Evolutionary conservation across 2,113 vertebrate genomes (phyloP).

Genomic region (Psilopsiagon aymara): DNA sequence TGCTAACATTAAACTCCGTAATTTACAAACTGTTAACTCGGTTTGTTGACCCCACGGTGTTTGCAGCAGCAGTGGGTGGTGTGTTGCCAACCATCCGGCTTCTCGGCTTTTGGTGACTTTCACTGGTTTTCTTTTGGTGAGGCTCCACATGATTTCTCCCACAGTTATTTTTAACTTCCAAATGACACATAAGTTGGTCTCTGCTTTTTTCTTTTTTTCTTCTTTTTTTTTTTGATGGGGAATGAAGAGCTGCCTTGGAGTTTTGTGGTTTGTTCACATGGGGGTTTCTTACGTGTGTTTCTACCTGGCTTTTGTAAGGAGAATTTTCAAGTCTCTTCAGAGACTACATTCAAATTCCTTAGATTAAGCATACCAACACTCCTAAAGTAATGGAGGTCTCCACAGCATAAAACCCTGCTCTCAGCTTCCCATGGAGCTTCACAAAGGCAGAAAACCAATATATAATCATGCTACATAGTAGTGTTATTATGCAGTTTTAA

Average conservation of each 20-base stretch:
- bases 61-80: neutral
- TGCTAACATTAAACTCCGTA: neutral
- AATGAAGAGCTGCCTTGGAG: neutral
- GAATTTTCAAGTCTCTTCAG: neutral
- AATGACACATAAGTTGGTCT: neutral
- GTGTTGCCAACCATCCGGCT: neutral
- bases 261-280: neutral
- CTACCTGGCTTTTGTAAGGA: neutral
- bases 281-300: neutral
- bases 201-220: neutral
- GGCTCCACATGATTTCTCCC: neutral
- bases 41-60: fast-evolving
- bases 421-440: neutral
- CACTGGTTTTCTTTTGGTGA: neutral
- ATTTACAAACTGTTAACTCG: neutral
- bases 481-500: neutral
- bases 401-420: neutral
- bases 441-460: neutral
- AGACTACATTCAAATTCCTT: neutral
- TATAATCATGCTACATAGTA: neutral
- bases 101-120: neutral
- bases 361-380: neutral
- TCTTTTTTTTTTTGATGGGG: neutral
- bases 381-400: neutral
- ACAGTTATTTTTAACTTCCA: neutral